A percentile compares a stretch with the other conserved stretches of the same genome.
These are phyloP conservation scores for Drosophila ezoana DNA, from an alignment of 2,888 invertebrate species.

Conservation along the genomic window DNA sequence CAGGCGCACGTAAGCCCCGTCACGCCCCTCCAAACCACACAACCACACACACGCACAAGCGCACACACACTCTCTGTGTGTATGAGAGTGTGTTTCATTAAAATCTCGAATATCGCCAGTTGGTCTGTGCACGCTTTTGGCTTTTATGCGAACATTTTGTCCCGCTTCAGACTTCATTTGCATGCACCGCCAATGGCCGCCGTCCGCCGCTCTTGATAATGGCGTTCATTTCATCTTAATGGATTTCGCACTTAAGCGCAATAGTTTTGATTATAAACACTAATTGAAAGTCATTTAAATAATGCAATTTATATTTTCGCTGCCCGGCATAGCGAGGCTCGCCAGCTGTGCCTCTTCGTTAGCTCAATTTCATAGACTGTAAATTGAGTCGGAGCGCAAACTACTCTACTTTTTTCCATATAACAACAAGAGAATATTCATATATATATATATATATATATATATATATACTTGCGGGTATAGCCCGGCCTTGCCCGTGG, in stretches of 20 bases:
- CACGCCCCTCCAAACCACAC: constrained; percentile 23
- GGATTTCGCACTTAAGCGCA: constrained; percentile 70
- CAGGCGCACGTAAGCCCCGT: constrained; percentile 75
- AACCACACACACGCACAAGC: constrained; percentile 6
- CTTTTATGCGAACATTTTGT: constrained; percentile 57
- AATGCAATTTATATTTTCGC: constrained; percentile 59
- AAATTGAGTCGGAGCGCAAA: constrained; percentile 1
- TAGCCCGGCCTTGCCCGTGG: too few relatives aligned
- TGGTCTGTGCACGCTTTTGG: constrained; percentile 48
- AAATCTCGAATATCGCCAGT: constrained; percentile 52
- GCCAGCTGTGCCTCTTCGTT: constrained; percentile 6
- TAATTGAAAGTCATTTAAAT: constrained; percentile 74
- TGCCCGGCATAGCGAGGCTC: constrained; percentile 16
- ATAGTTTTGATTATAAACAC: constrained; percentile 76
- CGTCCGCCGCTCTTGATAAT: constrained; percentile 45
- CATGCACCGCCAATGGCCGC: constrained; percentile 57
- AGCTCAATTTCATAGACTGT: constrained; percentile 39
- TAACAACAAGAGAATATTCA: too few relatives aligned
- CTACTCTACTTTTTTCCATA: neutral
- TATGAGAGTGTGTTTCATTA: constrained; percentile 54
- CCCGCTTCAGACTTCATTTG: constrained; percentile 59
- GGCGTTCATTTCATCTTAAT: constrained; percentile 70
- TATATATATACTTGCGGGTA: too few relatives aligned
- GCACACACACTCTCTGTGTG: neutral
- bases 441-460: too few relatives aligned